Evolutionary conservation across 2,113 vertebrate species (phyloP), one percentile per base, ranked within the genome.

Genomic region (Cyanistes caeruleus): DNA sequence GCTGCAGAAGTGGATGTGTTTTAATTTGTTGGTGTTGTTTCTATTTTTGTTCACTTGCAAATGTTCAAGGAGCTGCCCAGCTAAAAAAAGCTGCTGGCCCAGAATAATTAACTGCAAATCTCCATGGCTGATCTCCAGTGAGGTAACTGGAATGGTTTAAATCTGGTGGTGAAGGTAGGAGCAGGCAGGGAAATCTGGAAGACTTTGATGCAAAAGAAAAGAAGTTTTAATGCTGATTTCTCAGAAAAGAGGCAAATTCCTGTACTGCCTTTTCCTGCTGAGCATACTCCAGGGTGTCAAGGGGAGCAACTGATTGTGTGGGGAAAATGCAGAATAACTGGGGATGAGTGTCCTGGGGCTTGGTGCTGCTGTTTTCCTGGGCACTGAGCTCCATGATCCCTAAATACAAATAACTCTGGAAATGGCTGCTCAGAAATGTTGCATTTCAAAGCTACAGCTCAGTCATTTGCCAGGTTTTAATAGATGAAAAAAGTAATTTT

Each of bases 21-120:
- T 79, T 44, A 49, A 84, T 77, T 86, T 64, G 31, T 79, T 53
- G 62, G 22, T 84, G 39, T 18, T 56, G 39, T 58, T 96, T 64
- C 92, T 91, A 35, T 95, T 96, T 95, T 69, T 4, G 6, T 59
- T 65, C 69, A 28, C 64, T 94, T 81, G 69, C 87, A 81, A 84
- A 70, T 43, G 56, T 63, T 94, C 52, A 35, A 53, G 44, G 43
- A 2, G 3, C 81, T 69, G 73, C 92, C 64, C 56, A 70, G 77
- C 81, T 91, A 87, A 93, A 84, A 92, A 91, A 84, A 89, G 21
- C 52, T 93, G 44, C 52, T 87, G 37, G 49, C 60, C 69, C 74
- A 21, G 65, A 68, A 82, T 87, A 72, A 89, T 89, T 75, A 82
- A 68, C 69, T 84, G 35, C 30, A 70, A 78, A 91, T 87, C 60